Percentiles rank a stretch among this genome's conserved stretches.
Conservation (phyloP, 2,797 vertebrate genomes). For the Mycteria americana region DNA sequence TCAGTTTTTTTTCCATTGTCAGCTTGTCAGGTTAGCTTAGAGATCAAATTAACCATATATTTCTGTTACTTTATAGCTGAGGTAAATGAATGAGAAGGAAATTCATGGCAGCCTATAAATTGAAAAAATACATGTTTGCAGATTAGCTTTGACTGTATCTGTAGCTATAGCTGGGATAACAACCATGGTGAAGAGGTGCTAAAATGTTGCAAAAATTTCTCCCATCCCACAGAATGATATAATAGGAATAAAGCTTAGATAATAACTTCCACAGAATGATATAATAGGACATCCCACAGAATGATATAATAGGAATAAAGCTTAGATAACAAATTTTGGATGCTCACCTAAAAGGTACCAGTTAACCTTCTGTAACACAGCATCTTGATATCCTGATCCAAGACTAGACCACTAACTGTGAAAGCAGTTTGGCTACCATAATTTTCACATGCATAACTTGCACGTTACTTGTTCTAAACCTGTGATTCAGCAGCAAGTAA, state of each 20-base stretch:
- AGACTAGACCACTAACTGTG: background rate
- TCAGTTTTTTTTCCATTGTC: background rate
- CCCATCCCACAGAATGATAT: background rate
- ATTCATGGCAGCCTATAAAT: background rate
- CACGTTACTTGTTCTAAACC: background rate
- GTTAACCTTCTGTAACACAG: background rate
- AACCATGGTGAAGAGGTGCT: background rate
- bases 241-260: background rate
- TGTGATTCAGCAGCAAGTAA: background rate
- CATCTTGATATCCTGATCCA: background rate
- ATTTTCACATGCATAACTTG: background rate
- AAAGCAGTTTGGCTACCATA: background rate
- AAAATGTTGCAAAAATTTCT: background rate
- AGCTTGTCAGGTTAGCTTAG: background rate
- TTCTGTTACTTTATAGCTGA: background rate
- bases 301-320: background rate
- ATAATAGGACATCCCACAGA: background rate
- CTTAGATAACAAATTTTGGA: background rate
- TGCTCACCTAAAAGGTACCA: background rate
- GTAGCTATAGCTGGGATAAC: background rate
- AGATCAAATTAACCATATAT: background rate
- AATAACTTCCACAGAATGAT: background rate
- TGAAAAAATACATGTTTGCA: background rate
- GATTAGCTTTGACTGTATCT: background rate
- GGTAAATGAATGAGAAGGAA: background rate